Conservation (phyloP, 2,888 invertebrate species). For the Drosophila nigricruria region DNA sequence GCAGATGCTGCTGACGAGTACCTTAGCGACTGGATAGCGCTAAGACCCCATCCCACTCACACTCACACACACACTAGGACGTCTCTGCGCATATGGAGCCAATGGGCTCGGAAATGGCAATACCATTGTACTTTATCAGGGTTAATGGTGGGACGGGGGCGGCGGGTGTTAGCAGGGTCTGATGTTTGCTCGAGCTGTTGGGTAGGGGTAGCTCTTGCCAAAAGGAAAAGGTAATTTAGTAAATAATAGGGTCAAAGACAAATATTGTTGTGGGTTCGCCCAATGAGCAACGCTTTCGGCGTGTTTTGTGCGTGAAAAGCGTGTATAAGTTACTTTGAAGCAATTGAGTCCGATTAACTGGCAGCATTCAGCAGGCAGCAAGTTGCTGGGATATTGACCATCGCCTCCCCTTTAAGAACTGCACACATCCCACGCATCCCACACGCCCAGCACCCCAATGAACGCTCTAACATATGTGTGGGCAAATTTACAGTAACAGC, state of each 20-base stretch:
- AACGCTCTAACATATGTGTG: constrained; percentile 16
- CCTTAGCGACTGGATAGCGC: constrained; percentile 42
- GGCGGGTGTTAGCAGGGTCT: constrained; percentile 5
- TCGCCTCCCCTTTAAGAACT: constrained; percentile 6
- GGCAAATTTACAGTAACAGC: constrained; percentile 8
- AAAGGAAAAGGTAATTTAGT: constrained; percentile 78
- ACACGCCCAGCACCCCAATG: not conserved
- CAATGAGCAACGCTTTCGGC: constrained; percentile 68
- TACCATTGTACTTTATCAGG: constrained; percentile 38
- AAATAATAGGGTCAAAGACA: constrained; percentile 81
- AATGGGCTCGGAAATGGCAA: constrained; percentile 42
- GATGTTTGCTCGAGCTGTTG: constrained; percentile 39
- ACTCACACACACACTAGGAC: not conserved
- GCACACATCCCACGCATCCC: constrained; percentile 15
- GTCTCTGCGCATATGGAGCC: constrained; percentile 35
- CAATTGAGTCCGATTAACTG: constrained; percentile 78
- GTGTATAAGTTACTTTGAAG: constrained; percentile 75
- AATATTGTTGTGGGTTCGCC: constrained; percentile 70
- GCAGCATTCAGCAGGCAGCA: constrained; percentile 12
- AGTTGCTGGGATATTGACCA: constrained; percentile 27
- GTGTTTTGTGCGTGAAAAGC: constrained; percentile 76
- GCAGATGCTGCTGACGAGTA: constrained; percentile 69
- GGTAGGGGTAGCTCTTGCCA: constrained; percentile 43
- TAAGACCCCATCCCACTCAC: not conserved
- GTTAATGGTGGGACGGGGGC: constrained; percentile 5